phyloP scores from a whole-genome alignment of 2,888 invertebrate genomes.

The Cantharis lateralis region DNA sequence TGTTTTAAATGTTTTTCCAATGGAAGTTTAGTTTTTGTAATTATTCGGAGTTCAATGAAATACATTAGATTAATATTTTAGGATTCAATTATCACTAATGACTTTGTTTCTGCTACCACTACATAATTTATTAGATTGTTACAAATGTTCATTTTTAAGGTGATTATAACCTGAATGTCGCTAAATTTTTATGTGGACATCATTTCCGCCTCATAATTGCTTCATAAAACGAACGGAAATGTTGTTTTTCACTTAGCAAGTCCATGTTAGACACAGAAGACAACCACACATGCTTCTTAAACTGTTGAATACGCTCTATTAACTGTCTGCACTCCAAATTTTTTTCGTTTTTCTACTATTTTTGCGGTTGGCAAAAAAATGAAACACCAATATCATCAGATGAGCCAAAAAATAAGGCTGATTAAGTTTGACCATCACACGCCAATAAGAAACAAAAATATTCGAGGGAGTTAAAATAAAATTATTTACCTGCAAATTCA shows the following conservation, averaged over 20 bases:
- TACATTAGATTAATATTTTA: not conserved
- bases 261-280: not conserved
- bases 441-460: no score
- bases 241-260: not conserved
- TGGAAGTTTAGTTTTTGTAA: not conserved
- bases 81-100: not conserved
- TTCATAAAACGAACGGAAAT: not conserved
- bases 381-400: no score
- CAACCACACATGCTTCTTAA: not conserved
- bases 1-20: not conserved
- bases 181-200: not conserved
- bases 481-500: no score
- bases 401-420: no score
- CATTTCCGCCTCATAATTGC: not conserved
- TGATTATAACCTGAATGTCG: not conserved
- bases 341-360: no score
- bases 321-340: not conserved
- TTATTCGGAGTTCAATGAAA: not conserved
- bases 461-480: no score
- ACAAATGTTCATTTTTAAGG: not conserved
- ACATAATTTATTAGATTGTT: not conserved
- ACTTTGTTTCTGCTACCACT: not conserved
- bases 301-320: not conserved
- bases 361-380: no score
- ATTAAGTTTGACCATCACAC: no score